Base-by-base conservation (phyloP, 2,113 vertebrate species). In the Poecile atricapillus region DNA sequence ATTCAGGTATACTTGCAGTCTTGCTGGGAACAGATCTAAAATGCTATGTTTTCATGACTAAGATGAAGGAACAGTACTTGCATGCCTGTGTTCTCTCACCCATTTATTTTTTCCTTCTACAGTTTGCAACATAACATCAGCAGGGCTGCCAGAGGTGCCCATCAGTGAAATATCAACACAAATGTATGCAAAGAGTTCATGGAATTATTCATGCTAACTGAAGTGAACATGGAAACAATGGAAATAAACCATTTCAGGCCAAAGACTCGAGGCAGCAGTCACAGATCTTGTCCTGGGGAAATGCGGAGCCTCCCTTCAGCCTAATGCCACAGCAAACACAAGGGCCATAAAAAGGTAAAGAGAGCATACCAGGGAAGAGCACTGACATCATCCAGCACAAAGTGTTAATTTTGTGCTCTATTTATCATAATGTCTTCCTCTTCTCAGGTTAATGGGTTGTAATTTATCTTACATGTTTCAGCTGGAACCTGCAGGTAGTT, bases 201-300 rank as follows among this genome's bases (percentile, higher is more conserved):
- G 33, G 44, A 76, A 71, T 28, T 37, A 43, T 30, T 56, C 20
- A 35, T 4, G 31, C 56, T 41, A 25, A 1, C n/a, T 58, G 28
- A 30, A 58, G 39, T 15, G 47, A 67, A 67, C 10, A 49, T n/a
- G n/a, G n/a, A n/a, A n/a, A n/a, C 55, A 14, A 21, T 0, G 15
- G 49, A 71, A 79, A 58, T 8, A 28, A 59, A 87, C 1, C 16
- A 37, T 13, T 83, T 46, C 68, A 46, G 62, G 31, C 19, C 19
- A 58, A 63, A 49, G 31, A 3, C 30, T 49, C 0, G 0, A 64
- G 49, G 39, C 28, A 79, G 13, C 25, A 60, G 33, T 8, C 64
- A 35, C 35, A 64, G 35, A 9, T 76, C 64, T 14, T 44, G 71
- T 35, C 44, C 63, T 55, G 49, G 13, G 35, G 30, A 68, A 33